Evolutionary conservation across 2,113 vertebrate genomes (phyloP), one percentile per base, ranked within the genome.

Genomic region (Phycodurus eques): DNA sequence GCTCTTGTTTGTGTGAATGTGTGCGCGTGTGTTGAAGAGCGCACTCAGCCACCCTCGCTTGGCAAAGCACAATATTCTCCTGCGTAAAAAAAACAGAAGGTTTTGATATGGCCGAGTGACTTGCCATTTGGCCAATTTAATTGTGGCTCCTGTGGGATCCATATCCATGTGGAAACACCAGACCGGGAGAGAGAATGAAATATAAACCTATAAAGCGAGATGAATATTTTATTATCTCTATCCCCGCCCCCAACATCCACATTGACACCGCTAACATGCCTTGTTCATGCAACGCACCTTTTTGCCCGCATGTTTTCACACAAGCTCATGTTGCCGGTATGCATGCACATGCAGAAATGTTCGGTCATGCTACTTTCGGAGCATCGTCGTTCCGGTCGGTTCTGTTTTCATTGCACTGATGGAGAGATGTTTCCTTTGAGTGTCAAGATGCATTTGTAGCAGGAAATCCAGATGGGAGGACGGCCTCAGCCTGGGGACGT

Each of bases 121-220:
- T 83, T 1, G 83, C 84, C 86, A 81, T 89, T 90, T 90, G 88
- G 83, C 84, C 71, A 71, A 81, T 87, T 76, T 90, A 88, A 90
- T 88, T 81, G 81, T 27, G 70, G 68, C 80, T 87, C 88, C 88
- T 84, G 68, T n/a, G 77, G 88, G 88, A 86, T 80, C 80, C 75
- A 76, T 86, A 87, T 88, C 67, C 79, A 65, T 84, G 83, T 87
- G 83, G 78, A 87, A 82, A 82, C 76, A 87, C 78, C 4, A 67
- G 67, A 72, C 22, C 20, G 74, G 77, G 59, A 49, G 54, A 82
- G 80, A 78, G 67, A 82, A 80, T 73, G 64, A 74, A 73, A 77
- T 74, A 72, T 69, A 73, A 80, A 80, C 71, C 65, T 82, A 72
- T 86, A 88, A 83, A 89, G 77, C 76, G 71, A 44, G 76, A 72